phyloP scores from a whole-genome alignment of 2,797 vertebrate species.

The Chanos chanos region DNA sequence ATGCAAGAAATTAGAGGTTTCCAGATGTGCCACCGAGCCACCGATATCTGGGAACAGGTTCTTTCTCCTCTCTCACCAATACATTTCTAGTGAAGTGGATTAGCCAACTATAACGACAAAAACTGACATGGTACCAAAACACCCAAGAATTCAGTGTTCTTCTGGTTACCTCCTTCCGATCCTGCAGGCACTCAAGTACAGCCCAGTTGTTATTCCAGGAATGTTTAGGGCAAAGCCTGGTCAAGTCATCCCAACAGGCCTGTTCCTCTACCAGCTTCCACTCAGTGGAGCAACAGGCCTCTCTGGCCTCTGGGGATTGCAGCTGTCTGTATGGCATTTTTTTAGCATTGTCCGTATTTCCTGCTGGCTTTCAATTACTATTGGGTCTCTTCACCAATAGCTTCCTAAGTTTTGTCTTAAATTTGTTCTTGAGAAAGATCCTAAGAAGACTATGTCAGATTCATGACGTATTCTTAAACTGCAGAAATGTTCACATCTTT shows the following conservation, averaged over 20 bases:
- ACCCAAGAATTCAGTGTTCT: not conserved
- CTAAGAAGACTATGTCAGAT: too few relatives aligned
- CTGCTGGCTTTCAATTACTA: not conserved
- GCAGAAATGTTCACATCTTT: too few relatives aligned
- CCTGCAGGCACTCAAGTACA: constrained; percentile 84
- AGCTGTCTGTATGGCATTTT: too few relatives aligned
- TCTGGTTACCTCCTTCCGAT: constrained; percentile 77
- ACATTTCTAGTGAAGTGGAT: not conserved
- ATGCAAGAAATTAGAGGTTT: too few relatives aligned
- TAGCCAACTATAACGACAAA: not conserved
- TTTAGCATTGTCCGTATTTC: constrained; percentile 40
- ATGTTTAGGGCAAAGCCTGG: constrained; percentile 78
- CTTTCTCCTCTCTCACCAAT: too few relatives aligned
- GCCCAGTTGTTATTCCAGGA: constrained; percentile 87
- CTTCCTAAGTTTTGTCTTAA: too few relatives aligned
- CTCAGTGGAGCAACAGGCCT: constrained; percentile 55
- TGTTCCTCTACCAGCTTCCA: constrained; percentile 83
- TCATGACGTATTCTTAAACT: too few relatives aligned
- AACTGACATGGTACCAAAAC: not conserved
- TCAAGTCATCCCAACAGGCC: constrained; percentile 80
- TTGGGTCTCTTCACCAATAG: constrained; percentile 7
- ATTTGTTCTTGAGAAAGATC: too few relatives aligned
- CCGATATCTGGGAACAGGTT: too few relatives aligned
- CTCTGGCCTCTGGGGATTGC: constrained; percentile 42
- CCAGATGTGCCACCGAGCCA: too few relatives aligned